Percentiles rank a stretch among this genome's conserved stretches.
phyloP scores from a whole-genome alignment of 1,140 invertebrate species.

The Cyclina sinensis region DNA sequence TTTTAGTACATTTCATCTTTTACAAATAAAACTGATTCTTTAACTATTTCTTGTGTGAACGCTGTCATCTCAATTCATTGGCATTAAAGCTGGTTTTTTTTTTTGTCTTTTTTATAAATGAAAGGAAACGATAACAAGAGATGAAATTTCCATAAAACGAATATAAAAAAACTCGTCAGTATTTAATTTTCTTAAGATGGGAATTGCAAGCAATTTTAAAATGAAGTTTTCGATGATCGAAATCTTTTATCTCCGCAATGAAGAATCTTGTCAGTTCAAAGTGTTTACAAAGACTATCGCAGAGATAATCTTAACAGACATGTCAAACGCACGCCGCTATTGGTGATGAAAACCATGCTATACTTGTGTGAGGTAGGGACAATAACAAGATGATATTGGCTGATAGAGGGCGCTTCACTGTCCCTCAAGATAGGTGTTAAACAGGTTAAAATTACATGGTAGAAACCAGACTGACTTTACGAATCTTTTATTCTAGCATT shows the following conservation, averaged over 20 bases:
- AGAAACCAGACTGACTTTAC: not conserved
- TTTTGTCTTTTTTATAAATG: too few species aligned
- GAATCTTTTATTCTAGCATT: not conserved
- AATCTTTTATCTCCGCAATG: not conserved
- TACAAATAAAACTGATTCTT: too few species aligned
- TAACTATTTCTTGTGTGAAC: too few species aligned
- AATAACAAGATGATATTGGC: not conserved
- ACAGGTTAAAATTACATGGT: not conserved
- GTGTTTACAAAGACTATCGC: constrained; percentile 30
- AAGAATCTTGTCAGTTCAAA: constrained; percentile 19
- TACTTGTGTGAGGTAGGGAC: constrained; percentile 9
- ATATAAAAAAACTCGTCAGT: too few species aligned
- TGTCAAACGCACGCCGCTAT: constrained; percentile 22
- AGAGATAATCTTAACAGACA: not conserved
- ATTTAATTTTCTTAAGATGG: too few species aligned
- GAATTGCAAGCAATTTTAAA: too few species aligned
- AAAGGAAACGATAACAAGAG: too few species aligned
- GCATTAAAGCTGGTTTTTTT: too few species aligned
- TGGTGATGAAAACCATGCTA: constrained; percentile 17
- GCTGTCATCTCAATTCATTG: too few species aligned
- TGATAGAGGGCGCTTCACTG: not conserved
- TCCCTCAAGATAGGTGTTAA: constrained; percentile 10
- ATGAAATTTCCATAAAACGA: too few species aligned
- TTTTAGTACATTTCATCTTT: too few species aligned
- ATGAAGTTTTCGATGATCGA: not conserved